Conservation (phyloP, 2,113 vertebrate genomes). For the Vidua macroura region DNA sequence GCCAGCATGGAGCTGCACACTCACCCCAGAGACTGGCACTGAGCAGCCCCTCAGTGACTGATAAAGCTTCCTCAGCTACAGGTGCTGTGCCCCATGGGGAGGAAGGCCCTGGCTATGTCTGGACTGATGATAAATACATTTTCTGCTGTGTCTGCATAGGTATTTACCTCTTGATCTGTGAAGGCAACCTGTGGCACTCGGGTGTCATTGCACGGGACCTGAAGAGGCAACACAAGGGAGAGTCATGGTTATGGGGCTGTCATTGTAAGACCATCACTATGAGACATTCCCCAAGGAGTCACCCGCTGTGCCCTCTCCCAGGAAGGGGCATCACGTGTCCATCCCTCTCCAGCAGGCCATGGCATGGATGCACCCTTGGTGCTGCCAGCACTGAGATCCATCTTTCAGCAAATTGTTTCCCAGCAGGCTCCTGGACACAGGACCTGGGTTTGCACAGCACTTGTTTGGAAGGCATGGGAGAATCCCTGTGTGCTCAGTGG, state of each 20-base stretch:
- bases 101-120: rapidly evolving
- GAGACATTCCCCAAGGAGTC: not conserved
- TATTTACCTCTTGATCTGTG: not conserved
- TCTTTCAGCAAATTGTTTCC: not conserved
- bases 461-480: not conserved
- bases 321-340: rapidly evolving
- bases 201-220: slow-evolving; percentile 60
- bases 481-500: not conserved
- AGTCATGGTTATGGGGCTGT: rapidly evolving
- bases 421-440: not conserved
- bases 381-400: not conserved
- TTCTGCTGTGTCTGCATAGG: rapidly evolving
- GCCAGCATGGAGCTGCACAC: rapidly evolving
- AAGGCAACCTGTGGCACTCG: slow-evolving; percentile 42
- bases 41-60: not conserved
- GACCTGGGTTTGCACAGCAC: not conserved
- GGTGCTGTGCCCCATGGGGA: not conserved
- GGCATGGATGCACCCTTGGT: rapidly evolving
- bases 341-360: rapidly evolving
- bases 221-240: not conserved
- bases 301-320: not conserved
- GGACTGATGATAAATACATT: rapidly evolving
- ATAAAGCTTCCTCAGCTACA: not conserved
- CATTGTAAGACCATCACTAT: rapidly evolving
- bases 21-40: rapidly evolving